Evolutionary conservation across 2,113 vertebrate genomes (phyloP).

Genomic region (Melanerpes aurifrons): DNA sequence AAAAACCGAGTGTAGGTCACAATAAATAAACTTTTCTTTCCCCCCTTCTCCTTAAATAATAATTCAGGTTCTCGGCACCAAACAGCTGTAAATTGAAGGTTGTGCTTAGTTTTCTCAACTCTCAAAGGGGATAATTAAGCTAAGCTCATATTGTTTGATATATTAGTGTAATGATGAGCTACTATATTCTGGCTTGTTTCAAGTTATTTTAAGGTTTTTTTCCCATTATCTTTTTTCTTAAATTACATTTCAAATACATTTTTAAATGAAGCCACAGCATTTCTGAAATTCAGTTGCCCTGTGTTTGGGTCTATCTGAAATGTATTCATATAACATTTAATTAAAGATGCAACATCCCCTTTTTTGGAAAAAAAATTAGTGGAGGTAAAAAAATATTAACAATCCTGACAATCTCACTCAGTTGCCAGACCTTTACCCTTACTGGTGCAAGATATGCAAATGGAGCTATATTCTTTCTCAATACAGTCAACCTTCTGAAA

Average conservation of each 20-base stretch:
- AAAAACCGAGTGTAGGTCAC: conserved; percentile 85
- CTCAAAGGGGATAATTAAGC: conserved; percentile 91
- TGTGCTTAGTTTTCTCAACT: conserved; percentile 85
- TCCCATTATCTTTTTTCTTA: conserved; percentile 75
- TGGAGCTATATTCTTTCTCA: neutral
- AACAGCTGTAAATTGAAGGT: conserved; percentile 90
- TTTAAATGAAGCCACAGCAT: conserved; percentile 76
- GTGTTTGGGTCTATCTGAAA: conserved; percentile 78
- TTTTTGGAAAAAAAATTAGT: neutral
- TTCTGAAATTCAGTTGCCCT: conserved; percentile 74
- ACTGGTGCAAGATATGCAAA: conserved; percentile 68
- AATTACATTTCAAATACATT: conserved; percentile 79
- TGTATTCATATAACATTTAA: conserved; percentile 83
- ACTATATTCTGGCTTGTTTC: conserved; percentile 81
- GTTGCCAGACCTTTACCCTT: conserved; percentile 56
- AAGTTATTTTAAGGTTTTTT: conserved; percentile 75
- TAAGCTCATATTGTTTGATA: conserved; percentile 89
- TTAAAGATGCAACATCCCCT: conserved; percentile 70
- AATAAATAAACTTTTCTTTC: conserved; percentile 86
- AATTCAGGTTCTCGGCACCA: conserved; percentile 83
- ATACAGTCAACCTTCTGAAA: conserved; percentile 55
- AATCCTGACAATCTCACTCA: conserved; percentile 67
- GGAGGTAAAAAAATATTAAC: conserved; percentile 66
- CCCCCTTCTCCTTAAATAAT: conserved; percentile 78
- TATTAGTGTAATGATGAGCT: conserved; percentile 88